Evolutionary conservation across 1,140 invertebrate species (phyloP), one percentile per base, ranked within the genome.

Genomic region (Lepidurus couesii): DNA sequence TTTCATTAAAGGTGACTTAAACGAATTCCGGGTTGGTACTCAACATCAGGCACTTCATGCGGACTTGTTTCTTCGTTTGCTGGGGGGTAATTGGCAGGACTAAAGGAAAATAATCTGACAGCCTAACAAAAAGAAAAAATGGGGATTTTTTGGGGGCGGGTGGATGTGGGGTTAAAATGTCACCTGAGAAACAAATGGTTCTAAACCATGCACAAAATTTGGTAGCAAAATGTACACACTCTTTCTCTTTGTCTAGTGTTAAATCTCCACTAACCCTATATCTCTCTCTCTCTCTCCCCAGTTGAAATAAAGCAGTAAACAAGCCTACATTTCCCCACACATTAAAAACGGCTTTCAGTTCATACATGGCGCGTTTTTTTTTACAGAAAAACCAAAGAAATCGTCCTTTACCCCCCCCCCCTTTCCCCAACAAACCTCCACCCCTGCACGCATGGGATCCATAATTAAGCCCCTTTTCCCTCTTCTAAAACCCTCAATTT

Each of bases 171-270:
- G 65, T 24, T 65, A 77, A 45, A 76, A 76, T 16, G 7, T 43
- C 42, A 76, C 75, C 44, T 65, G 65, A 77, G 26, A 42, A 77
- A 65, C 45, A 43, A 77, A 44, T 24, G 75, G 44, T 34, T 53
- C 34, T 16, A 26, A 74, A 2, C 16, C 13, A 76, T 45, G 47
- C 6, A 73, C 53, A 73, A 34, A 47, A 47, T 45, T 44, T n/a
- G 42, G 43, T 34, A 42, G 34, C 9, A 43, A 44, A 75, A n/a
- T 44, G 21, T 47, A 34, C 16, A 11, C 10, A 34, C 16, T 75
- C 6, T 75, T 16, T 42, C 65, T 21, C 16, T 21, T 65, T 1
- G 16, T 65, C 8, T 65, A 6, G 8, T 11, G n/a, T 65, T 6
- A 65, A 21, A 34, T 34, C 34, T 65, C 21, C 16, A 47, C 45